Evolutionary conservation across 2,888 invertebrate genomes (phyloP), one percentile per base, ranked within the genome.

Genomic region (Acanthosepion pharaonis): DNA sequence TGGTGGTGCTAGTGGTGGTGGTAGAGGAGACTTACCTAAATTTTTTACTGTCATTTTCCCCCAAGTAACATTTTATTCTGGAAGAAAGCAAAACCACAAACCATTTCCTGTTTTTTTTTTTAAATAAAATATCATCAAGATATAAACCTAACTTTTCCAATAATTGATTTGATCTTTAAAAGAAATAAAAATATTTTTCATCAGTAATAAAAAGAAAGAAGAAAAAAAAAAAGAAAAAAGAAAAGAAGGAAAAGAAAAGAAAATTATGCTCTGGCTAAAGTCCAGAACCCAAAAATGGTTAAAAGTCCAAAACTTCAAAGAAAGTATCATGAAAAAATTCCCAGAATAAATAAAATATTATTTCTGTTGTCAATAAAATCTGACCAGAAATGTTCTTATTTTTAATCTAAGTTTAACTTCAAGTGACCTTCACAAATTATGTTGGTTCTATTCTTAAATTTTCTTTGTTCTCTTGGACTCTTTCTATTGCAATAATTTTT

Each of bases 301-400:
- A 33, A 78, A 78, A 78, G n/a, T 78, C n/a, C 78, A n/a, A 78
- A 78, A 78, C 78, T 78, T 78, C 78, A 78, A 78, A 78, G 78
- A n/a, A 42, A n/a, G 11, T 78, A n/a, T 78, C 11, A 78, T 11
- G n/a, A 78, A 78, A 78, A 78, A 78, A 78, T 78, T 9, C 78
- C 78, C 78, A 78, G 78, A 78, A 78, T 78, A 78, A 78, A n/a
- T 18, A 78, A 78, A 78, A 78, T 78, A 78, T 78, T n/a, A 78
- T 78, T 23, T 78, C n/a, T n/a, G n/a, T 15, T 33, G 78, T n/a
- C 78, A 78, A 78, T 78, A 33, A 78, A 78, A 78, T 78, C n/a
- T 78, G 78, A 78, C 78, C 78, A 33, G 78, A 78, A 78, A n/a
- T 23, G 78, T 78, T 78, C 9, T 15, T 78, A n/a, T 78, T 78